Conservation (phyloP, 2,797 vertebrate genomes). For the Melanotaenia pygmaea region DNA sequence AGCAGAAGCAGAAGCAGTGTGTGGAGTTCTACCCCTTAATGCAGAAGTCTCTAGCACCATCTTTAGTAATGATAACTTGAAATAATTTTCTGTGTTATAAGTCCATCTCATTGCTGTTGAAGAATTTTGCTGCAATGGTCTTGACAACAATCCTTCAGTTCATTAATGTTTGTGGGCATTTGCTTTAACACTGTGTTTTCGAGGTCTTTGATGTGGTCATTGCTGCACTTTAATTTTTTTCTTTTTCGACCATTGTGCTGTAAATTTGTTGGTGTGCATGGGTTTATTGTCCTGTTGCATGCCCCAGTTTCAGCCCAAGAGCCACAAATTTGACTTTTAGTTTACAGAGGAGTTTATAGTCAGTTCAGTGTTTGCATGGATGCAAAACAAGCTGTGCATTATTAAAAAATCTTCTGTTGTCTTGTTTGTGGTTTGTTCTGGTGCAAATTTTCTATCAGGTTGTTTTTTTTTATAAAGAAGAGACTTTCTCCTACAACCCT, state of each 20-base stretch:
- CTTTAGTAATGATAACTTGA: not conserved
- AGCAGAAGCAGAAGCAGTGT: not conserved
- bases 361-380: not conserved
- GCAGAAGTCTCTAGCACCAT: not conserved
- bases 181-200: too few relatives aligned
- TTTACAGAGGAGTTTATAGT: not conserved
- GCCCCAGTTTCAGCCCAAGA: not conserved
- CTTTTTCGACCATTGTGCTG: not conserved
- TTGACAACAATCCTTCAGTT: too few relatives aligned
- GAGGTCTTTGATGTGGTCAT: not conserved
- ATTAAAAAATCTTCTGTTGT: not conserved
- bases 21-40: not conserved
- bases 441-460: not conserved
- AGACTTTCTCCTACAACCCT: too few relatives aligned
- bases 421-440: not conserved
- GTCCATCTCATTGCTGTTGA: not conserved
- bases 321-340: not conserved
- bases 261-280: not conserved
- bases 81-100: not conserved
- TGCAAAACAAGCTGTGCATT: not conserved
- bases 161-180: too few relatives aligned
- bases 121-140: not conserved
- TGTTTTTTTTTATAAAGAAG: not conserved
- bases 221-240: not conserved
- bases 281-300: not conserved